Base-by-base conservation (phyloP, 2,888 invertebrate genomes). In the Amaurobius ferox region DNA sequence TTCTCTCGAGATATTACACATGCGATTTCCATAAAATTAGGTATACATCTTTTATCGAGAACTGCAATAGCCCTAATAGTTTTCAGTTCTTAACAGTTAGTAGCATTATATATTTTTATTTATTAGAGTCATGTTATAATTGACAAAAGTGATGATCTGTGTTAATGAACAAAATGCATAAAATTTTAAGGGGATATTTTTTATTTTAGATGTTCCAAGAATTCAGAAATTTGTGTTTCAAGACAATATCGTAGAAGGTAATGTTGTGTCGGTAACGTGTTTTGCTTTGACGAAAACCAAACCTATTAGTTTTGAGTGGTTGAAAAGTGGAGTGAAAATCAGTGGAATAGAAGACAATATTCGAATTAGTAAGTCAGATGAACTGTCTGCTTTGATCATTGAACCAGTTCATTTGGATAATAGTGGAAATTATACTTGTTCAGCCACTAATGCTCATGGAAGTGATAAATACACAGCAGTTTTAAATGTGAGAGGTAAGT, bases 401-500 rank as follows among this genome's bases (percentile, higher is more conserved):
- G 64, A 80, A 11, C 39, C 40, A 3, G 86, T 88, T 23, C 62
- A 23, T 32, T 19, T 55, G 9, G 28, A 62, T 2, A 77, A 74
- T 80, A 79, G 80, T 68, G 88, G 88, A 26, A 88, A 88, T 32
- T 88, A 88, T 32, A 88, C 88, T 0, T 88, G 88, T 30, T 73
- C 76, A 0, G 88, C 72, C n/a, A 73, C 55, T n/a, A 88, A 79
- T 76, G 6, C 29, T 5, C 16, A 55, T 44, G 88, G 88, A 26
- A 70, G 44, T 23, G 66, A 77, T 30, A 83, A 44, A 6, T 70
- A 79, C 30, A 74, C 81, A 11, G 79, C 88, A 0, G 35, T 62
- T 1, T 48, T 88, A 26, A 44, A 23, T 11, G 76, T 88, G 0
- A 76, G 74, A 87, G 88, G 88, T 87, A 79, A 72, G 35, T 35